Evolutionary conservation across 2,113 vertebrate species (phyloP), one percentile per base, ranked within the genome.

Genomic region (Caretta caretta): DNA sequence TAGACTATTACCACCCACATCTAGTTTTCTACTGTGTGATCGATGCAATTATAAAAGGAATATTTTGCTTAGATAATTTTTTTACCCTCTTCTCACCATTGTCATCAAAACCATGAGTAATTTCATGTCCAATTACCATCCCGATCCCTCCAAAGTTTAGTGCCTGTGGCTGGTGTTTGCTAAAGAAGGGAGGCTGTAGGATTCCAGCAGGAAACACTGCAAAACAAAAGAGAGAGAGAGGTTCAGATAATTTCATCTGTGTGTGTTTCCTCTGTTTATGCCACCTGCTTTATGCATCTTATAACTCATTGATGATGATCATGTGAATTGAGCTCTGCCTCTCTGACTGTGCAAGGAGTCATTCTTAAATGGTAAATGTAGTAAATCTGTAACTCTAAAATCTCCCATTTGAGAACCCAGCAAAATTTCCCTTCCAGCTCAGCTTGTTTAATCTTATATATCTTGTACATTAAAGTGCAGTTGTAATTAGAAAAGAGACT

Each of bases 71-170:
- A 20, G 5, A 31, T 19, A 38, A 27, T 16, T 49, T 29, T 29
- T 13, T 59, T 42, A 11, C 54, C 25, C 38, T 72, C 46, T 81
- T 25, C 97, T 98, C 97, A 99, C 99, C 99, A 0, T 99, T 99
- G 98, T 99, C 99, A n/a, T 99, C 99, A 76, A 99, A 99, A 88
- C 99, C 99, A 0, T 99, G 99, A 0, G 99, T 99, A 94, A 99
- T 99, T 97, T 99, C 99, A 8, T 99, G 99, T 24, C 99, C 99
- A 1, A 99, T 99, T 27, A 99, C 99, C 99, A 99, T 99, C 75
- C 99, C 99, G 1, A 99, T 99, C 48, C 99, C 99, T 17, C 99
- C 99, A 0, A 99, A 99, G 97, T 99, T 99, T 80, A 99, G 98
- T 53, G 99, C 99, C 94, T 99, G 99, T 1, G 98, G 99, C 92